Conservation (phyloP, 2,888 invertebrate genomes). For the Crematogaster levior region DNA sequence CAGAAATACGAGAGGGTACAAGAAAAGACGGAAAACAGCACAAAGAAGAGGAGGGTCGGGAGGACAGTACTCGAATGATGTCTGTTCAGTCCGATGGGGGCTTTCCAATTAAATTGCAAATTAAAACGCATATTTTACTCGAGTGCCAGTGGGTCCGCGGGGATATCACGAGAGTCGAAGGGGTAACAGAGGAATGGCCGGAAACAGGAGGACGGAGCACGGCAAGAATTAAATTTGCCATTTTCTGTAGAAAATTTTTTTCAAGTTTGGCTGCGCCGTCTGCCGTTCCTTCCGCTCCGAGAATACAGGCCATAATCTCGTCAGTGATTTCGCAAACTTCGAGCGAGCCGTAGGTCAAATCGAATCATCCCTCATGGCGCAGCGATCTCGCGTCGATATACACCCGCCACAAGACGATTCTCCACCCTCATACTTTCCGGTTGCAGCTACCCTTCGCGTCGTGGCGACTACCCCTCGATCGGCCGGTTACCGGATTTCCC, state of each 20-base stretch:
- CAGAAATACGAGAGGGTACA: slow-evolving; percentile 28
- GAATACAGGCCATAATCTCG: slow-evolving; percentile 64
- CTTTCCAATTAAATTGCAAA: slow-evolving; percentile 81
- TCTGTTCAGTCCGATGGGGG: slow-evolving; percentile 50
- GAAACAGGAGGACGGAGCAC: slow-evolving; percentile 28
- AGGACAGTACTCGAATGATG: slow-evolving; percentile 34
- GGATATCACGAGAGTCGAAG: slow-evolving; percentile 51
- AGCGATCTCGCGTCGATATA: slow-evolving; percentile 39
- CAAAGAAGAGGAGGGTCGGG: not conserved
- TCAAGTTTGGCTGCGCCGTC: not conserved
- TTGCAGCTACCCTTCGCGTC: slow-evolving; percentile 14
- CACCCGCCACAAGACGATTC: slow-evolving; percentile 39
- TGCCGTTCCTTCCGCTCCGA: slow-evolving; percentile 2
- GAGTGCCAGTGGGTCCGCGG: slow-evolving; percentile 58
- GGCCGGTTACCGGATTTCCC: not conserved
- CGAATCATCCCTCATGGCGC: slow-evolving; percentile 63
- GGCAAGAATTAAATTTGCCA: slow-evolving; percentile 67
- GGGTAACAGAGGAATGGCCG: not conserved
- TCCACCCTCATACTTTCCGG: slow-evolving; percentile 26
- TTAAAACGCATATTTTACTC: slow-evolving; percentile 79
- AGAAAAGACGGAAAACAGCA: slow-evolving; percentile 33
- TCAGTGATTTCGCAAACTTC: slow-evolving; percentile 72
- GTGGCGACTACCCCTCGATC: slow-evolving; percentile 25
- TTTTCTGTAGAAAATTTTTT: slow-evolving; percentile 55
- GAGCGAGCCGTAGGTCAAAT: slow-evolving; percentile 62